A percentile compares a stretch with the other conserved stretches of the same genome.
Evolutionary conservation across 2,113 vertebrate species (phyloP).

Genomic region (Monopterus albus): DNA sequence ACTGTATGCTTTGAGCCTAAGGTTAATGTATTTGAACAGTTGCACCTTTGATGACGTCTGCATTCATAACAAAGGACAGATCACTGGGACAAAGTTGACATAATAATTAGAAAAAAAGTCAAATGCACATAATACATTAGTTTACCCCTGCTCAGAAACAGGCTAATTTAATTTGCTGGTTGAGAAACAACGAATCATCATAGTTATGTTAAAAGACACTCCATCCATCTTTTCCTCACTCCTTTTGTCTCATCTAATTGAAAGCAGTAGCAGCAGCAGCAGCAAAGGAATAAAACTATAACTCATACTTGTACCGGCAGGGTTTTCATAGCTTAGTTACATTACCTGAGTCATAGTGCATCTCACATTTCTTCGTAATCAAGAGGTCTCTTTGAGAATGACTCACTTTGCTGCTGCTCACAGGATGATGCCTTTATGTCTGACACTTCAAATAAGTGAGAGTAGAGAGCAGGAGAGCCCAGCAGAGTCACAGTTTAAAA

Average conservation of each 20-base stretch:
- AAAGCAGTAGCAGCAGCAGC: conserved; percentile 33
- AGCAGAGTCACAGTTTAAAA: conserved; percentile 28
- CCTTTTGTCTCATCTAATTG: conserved; percentile 42
- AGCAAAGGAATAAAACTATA: conserved; percentile 40
- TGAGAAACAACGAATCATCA: conserved; percentile 53
- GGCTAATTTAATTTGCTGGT: conserved; percentile 59
- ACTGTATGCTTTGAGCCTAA: conserved; percentile 13
- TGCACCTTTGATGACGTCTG: conserved; percentile 60
- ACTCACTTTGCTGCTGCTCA: conserved; percentile 47
- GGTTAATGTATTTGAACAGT: conserved; percentile 46
- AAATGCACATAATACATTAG: conserved; percentile 29
- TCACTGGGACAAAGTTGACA: conserved; percentile 39
- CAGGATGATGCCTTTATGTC: conserved; percentile 26
- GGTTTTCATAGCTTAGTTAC: conserved; percentile 30
- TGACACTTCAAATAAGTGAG: conserved; percentile 42
- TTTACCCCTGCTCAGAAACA: conserved; percentile 11
- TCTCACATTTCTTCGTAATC: conserved; percentile 28
- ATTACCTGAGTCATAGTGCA: conserved; percentile 36
- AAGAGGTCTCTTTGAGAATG: conserved; percentile 21
- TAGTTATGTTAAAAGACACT: conserved; percentile 63
- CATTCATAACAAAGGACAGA: conserved; percentile 46
- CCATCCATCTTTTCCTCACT: conserved; percentile 25
- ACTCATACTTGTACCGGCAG: conserved; percentile 28
- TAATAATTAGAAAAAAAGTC: conserved; percentile 44
- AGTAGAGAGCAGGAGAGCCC: conserved; percentile 19